Percentiles rank a stretch among this genome's conserved stretches.
Conservation (phyloP, 2,888 invertebrate species). For the Norana najaformis region DNA sequence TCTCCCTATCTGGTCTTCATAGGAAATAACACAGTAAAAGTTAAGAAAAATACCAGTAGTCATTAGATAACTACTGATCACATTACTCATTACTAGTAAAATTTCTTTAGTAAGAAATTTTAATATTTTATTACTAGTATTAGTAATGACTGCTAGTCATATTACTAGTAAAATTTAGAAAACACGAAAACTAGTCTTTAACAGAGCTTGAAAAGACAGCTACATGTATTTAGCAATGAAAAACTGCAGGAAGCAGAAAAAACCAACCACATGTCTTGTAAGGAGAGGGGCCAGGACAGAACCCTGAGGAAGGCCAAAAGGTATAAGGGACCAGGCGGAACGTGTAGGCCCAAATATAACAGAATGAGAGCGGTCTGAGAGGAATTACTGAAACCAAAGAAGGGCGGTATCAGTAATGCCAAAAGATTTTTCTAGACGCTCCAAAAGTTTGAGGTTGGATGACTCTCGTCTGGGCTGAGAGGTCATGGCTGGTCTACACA, state of each 20-base stretch:
- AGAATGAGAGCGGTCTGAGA: too few species aligned
- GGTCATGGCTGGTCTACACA: too few species aligned
- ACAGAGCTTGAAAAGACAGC: background rate
- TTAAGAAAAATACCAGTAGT: background rate
- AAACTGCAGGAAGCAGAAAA: background rate
- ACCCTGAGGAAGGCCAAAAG: too few species aligned
- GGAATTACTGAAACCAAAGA: too few species aligned
- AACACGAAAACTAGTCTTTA: background rate
- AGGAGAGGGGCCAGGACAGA: too few species aligned
- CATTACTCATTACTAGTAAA: background rate
- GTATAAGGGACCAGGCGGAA: too few species aligned
- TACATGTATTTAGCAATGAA: background rate
- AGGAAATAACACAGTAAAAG: background rate
- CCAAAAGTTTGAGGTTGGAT: too few species aligned
- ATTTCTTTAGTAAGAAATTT: background rate
- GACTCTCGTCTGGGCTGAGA: too few species aligned
- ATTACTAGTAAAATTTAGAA: background rate
- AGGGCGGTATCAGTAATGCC: too few species aligned
- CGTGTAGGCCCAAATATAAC: too few species aligned
- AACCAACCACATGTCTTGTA: background rate
- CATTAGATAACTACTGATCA: background rate
- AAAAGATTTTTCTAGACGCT: too few species aligned
- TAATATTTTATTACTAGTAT: background rate
- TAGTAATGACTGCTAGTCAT: background rate
- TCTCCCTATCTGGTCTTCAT: slow-evolving; percentile 52